Evolutionary conservation across 2,888 invertebrate genomes (phyloP).

Genomic region (Erebia ligea): DNA sequence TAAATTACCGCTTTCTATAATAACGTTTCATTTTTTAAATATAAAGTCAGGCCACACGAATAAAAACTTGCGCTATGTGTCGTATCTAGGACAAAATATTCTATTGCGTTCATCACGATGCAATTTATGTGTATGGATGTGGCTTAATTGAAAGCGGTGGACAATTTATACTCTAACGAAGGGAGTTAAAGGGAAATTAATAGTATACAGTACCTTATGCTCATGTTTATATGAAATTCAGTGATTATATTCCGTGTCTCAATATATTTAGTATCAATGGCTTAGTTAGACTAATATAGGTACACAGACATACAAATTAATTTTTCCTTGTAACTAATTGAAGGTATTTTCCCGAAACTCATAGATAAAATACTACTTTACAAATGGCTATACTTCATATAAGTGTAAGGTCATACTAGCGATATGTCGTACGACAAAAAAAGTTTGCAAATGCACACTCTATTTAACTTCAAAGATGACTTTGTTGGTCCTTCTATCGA

Average conservation of each 20-base stretch:
- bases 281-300: slow-evolving; percentile 37
- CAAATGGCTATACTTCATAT: background rate
- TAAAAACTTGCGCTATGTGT: too few relatives aligned
- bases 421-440: background rate
- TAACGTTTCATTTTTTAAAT: too few relatives aligned
- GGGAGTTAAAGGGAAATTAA: background rate
- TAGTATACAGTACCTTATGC: slow-evolving; percentile 29
- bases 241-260: slow-evolving; percentile 27
- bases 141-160: too few relatives aligned
- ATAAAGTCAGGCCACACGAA: too few relatives aligned
- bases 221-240: slow-evolving; percentile 14
- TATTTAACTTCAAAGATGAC: too few relatives aligned
- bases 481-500: too few relatives aligned
- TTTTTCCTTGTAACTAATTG: slow-evolving; percentile 3
- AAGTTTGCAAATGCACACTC: too few relatives aligned
- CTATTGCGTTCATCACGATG: too few relatives aligned
- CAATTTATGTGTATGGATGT: too few relatives aligned
- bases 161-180: too few relatives aligned
- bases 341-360: slow-evolving; percentile 1
- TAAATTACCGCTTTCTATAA: too few relatives aligned
- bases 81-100: too few relatives aligned
- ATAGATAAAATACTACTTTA: background rate
- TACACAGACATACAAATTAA: slow-evolving; percentile 2
- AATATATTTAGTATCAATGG: slow-evolving; percentile 28
- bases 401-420: background rate